These are phyloP conservation scores for Dasypolia templi DNA, from an alignment of 2,888 invertebrate species.

Conservation along the genomic window DNA sequence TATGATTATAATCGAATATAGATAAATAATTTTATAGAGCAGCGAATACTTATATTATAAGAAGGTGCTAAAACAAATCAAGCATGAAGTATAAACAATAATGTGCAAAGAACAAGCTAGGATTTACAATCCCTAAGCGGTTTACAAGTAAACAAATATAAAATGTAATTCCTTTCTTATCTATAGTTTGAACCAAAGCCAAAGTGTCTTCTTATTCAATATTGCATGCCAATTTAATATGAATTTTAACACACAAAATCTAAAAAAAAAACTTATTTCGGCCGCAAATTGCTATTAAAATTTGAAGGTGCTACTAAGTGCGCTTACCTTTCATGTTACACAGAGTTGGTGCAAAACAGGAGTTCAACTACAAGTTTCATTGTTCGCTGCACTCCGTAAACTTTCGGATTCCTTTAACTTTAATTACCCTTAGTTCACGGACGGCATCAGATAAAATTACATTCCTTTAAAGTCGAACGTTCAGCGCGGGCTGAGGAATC, in stretches of 20 bases:
- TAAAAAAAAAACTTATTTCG: neutral
- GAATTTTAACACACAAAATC: neutral
- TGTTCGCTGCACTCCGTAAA: slow-evolving; percentile 67
- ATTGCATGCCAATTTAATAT: neutral
- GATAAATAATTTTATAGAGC: neutral
- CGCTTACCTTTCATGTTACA: slow-evolving; percentile 18
- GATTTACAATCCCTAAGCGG: no score
- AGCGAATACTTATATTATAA: no score
- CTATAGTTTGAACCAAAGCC: neutral
- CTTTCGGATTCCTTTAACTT: slow-evolving; percentile 73
- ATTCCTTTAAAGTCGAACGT: slow-evolving; percentile 70
- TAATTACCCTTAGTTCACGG: slow-evolving; percentile 76
- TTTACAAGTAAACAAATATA: no score
- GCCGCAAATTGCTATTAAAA: slow-evolving; percentile 19
- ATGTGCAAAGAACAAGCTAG: no score
- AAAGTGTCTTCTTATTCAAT: neutral
- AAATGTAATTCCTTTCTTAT: neutral
- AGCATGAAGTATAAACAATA: neutral
- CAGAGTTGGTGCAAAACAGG: slow-evolving; percentile 51
- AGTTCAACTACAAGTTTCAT: slow-evolving; percentile 67
- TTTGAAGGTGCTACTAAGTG: slow-evolving; percentile 28
- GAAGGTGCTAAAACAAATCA: neutral
- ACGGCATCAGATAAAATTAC: slow-evolving; percentile 79
- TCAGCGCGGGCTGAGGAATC: slow-evolving; percentile 56
- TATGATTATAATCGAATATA: no score